Evolutionary conservation across 2,888 invertebrate species (phyloP).

Genomic region (Parapristionchus giblindavisi): DNA sequence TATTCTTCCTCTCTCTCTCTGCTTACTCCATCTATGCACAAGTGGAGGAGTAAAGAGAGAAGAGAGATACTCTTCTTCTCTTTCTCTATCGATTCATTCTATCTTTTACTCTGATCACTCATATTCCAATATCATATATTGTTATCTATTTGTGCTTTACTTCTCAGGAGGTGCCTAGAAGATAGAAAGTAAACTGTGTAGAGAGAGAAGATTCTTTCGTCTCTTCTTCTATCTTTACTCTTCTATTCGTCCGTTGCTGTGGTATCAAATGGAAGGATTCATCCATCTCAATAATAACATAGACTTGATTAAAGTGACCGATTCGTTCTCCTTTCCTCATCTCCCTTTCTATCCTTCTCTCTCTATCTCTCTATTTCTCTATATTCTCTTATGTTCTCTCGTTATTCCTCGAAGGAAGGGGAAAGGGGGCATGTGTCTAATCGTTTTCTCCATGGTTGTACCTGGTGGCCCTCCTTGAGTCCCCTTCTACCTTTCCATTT

Average conservation of each 20-base stretch:
- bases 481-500: constrained; percentile 11
- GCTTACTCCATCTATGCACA: constrained; percentile 14
- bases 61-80: background rate
- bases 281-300: background rate
- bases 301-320: background rate
- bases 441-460: constrained; percentile 1
- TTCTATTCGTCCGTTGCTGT: background rate
- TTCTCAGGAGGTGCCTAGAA: background rate
- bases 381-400: constrained; percentile 5
- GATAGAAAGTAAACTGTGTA: constrained; percentile 10
- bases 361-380: constrained; percentile 19
- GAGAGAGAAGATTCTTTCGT: constrained; percentile 26
- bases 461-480: background rate
- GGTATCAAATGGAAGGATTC: background rate
- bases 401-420: background rate
- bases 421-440: constrained; percentile 20
- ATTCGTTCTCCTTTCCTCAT: background rate
- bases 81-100: background rate
- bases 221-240: constrained; percentile 19
- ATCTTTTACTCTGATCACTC: background rate
- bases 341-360: constrained; percentile 22
- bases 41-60: too few species aligned
- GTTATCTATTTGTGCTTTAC: constrained; percentile 10
- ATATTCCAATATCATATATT: background rate
- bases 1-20: constrained; percentile 8